These are phyloP conservation scores for Oryctolagus cuniculus DNA, from an alignment of 2,113 vertebrate genomes.

Conservation along the genomic window mOryCun1.1 NC_091436.1:117581001-117581500, in stretches of 20 bases:
- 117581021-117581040: neutral
- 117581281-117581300: neutral
- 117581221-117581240: neutral
- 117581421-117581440: constrained; percentile 40
- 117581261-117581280: neutral
- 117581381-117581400: neutral
- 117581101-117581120: neutral
- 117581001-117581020: neutral
- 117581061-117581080: too few species aligned
- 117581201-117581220: neutral
- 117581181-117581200: neutral
- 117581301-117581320: constrained; percentile 41
- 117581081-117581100: neutral
- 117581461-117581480: constrained; percentile 2
- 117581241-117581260: neutral
- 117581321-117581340: constrained; percentile 13
- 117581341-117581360: constrained; percentile 6
- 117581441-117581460: neutral
- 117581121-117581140: neutral
- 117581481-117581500: constrained; percentile 17
- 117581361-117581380: neutral
- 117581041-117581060: too few species aligned
- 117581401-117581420: constrained; percentile 1
- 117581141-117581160: neutral
- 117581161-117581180: neutral